Evolutionary conservation across 2,888 invertebrate species (phyloP).

Genomic region (Trypoxylon attenuatum): DNA sequence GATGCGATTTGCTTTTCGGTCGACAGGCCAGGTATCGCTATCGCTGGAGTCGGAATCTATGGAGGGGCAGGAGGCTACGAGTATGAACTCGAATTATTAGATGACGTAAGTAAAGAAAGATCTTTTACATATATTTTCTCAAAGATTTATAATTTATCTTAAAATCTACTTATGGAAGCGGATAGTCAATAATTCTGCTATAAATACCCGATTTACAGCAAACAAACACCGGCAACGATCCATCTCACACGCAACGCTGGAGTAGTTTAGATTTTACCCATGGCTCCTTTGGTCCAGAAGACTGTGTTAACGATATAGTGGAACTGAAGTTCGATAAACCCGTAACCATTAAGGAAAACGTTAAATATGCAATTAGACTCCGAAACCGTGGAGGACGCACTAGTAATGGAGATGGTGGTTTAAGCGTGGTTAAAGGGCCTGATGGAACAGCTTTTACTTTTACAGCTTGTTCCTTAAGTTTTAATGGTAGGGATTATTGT

Average conservation of each 20-base stretch:
- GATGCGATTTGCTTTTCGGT: conserved; percentile 97
- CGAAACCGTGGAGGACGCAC: conserved; percentile 94
- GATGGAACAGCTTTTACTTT: conserved; percentile 95
- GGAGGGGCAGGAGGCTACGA: conserved; percentile 92
- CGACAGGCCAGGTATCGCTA: conserved; percentile 90
- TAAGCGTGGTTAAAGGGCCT: conserved; percentile 91
- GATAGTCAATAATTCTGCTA: no score
- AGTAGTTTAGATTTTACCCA: conserved; percentile 89
- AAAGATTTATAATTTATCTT: no score
- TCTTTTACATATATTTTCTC: no score
- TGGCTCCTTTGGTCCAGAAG: conserved; percentile 89
- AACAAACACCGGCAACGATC: conserved; percentile 77
- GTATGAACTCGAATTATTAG: conserved; percentile 92
- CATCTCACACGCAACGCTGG: conserved; percentile 86
- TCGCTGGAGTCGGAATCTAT: conserved; percentile 93
- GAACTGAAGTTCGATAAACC: conserved; percentile 94
- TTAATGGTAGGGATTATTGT: conserved; percentile 81
- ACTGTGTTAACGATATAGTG: conserved; percentile 90
- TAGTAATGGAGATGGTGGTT: conserved; percentile 95
- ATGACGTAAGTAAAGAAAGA: conserved; percentile 81
- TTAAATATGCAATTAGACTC: conserved; percentile 91
- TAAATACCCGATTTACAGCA: no score
- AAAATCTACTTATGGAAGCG: no score
- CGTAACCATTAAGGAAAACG: conserved; percentile 90
- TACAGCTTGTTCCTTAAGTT: conserved; percentile 92